Evolutionary conservation across 2,797 vertebrate species (phyloP).

Genomic region (Acomys russatus): DNA sequence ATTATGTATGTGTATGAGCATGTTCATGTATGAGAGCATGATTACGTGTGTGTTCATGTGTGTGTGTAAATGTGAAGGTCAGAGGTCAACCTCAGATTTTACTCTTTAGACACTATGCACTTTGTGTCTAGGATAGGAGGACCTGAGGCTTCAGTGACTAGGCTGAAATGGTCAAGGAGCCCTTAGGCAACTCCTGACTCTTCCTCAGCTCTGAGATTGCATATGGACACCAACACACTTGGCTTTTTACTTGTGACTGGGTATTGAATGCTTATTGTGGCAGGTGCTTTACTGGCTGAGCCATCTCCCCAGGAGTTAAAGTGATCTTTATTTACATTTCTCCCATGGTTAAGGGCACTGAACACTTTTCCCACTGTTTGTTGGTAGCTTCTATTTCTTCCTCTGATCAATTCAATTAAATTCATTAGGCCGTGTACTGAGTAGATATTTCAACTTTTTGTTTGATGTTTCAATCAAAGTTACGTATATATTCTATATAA

Average conservation of each 20-base stretch:
- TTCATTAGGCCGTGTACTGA: background rate
- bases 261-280: background rate
- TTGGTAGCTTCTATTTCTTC: background rate
- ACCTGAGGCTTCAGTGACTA: background rate
- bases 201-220: background rate
- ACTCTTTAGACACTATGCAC: background rate
- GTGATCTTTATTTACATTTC: background rate
- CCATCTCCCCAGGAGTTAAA: background rate
- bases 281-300: background rate
- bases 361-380: background rate
- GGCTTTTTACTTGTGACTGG: background rate
- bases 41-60: background rate
- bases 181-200: no score
- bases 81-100: background rate
- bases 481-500: background rate
- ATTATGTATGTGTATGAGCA: no score
- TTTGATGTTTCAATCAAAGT: background rate
- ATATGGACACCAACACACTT: background rate
- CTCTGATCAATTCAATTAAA: background rate
- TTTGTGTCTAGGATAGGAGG: background rate
- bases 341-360: background rate
- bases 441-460: background rate
- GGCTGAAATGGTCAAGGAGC: background rate
- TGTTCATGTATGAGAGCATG: background rate
- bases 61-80: background rate